Conservation (phyloP, 2,888 invertebrate species). For the Trissoscelio sp. region DNA sequence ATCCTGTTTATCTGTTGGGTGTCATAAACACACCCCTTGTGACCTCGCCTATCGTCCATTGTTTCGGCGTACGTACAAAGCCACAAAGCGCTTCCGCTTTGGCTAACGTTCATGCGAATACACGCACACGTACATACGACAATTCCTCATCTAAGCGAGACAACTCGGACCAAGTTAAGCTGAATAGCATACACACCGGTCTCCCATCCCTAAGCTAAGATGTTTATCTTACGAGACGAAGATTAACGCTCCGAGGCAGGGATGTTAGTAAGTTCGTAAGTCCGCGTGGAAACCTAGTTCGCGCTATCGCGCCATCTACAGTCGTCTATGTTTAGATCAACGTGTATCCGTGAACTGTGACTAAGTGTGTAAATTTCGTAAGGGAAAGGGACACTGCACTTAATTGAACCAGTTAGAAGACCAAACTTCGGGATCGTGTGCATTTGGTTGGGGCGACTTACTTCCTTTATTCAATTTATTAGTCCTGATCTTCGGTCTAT, state of each 20-base stretch:
- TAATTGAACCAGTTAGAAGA: constrained; percentile 51
- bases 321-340: constrained; percentile 31
- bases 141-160: constrained; percentile 36
- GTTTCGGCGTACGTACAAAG: constrained; percentile 79
- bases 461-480: constrained; percentile 15
- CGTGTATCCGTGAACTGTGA: constrained; percentile 13
- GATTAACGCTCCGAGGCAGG: constrained; percentile 50
- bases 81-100: constrained; percentile 74
- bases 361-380: constrained; percentile 19
- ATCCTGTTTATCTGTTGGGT: constrained; percentile 79
- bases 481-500: not conserved
- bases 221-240: constrained; percentile 76
- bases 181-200: constrained; percentile 45
- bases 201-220: constrained; percentile 71
- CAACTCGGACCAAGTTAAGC: constrained; percentile 67
- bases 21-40: constrained; percentile 81
- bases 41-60: constrained; percentile 74
- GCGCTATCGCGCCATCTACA: constrained; percentile 40
- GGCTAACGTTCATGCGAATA: constrained; percentile 57
- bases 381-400: constrained; percentile 27
- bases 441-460: not conserved
- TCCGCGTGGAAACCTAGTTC: constrained; percentile 36
- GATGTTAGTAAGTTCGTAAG: constrained; percentile 60
- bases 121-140: constrained; percentile 40
- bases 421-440: not conserved